These are phyloP conservation scores for Drosophila peninsularis DNA, from an alignment of 2,888 invertebrate species.

Conservation along the genomic window DNA sequence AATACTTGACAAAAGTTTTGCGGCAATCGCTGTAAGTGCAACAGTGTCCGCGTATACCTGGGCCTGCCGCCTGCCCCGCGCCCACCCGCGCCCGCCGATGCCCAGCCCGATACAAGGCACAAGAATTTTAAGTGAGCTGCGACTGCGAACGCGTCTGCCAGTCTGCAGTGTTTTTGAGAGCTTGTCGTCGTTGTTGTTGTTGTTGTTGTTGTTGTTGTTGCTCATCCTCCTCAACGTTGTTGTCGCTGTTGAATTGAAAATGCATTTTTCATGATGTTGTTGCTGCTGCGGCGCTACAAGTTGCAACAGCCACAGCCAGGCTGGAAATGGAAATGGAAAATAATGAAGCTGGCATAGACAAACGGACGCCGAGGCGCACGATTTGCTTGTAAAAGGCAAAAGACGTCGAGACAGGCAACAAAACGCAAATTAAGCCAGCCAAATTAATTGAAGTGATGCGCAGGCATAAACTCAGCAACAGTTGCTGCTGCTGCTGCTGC, in stretches of 20 bases:
- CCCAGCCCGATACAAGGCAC: conserved; percentile 60
- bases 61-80: background rate
- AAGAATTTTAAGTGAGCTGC: conserved; percentile 80
- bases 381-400: conserved; percentile 81
- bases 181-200: conserved; percentile 29
- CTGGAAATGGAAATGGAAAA: conserved; percentile 56
- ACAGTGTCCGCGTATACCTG: conserved; percentile 20
- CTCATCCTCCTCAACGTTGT: conserved; percentile 45
- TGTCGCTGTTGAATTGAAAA: conserved; percentile 73
- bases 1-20: conserved; percentile 73
- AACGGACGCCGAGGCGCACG: conserved; percentile 83
- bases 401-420: conserved; percentile 43
- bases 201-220: conserved; percentile 27
- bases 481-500: conserved; percentile 15
- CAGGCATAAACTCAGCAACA: conserved; percentile 49
- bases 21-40: conserved; percentile 51
- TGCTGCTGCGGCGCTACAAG: conserved; percentile 52
- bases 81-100: background rate
- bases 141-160: conserved; percentile 62
- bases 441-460: conserved; percentile 79
- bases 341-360: conserved; percentile 81
- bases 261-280: conserved; percentile 79
- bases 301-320: conserved; percentile 33
- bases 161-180: conserved; percentile 63
- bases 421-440: conserved; percentile 76